These are phyloP conservation scores for Turritopsis rubra DNA, from an alignment of 30 jellyfish, hydroid and myxozoan genomes.

Conservation along the genomic window DNA sequence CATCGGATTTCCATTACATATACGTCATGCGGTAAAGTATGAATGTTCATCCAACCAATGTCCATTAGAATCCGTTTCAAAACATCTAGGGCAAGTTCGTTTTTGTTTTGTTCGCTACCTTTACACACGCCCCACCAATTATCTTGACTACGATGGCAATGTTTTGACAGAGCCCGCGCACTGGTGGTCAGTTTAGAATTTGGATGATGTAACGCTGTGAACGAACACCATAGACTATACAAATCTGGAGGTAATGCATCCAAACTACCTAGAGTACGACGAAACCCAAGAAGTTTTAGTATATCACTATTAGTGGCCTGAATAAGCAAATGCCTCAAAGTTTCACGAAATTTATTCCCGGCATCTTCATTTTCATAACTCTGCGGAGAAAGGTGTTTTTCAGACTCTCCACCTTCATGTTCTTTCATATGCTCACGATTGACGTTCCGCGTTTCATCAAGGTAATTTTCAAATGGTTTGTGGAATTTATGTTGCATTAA, in stretches of 20 bases:
- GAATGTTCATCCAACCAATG: slow-evolving; percentile 75
- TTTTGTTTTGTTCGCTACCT: slow-evolving; percentile 58
- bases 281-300: slow-evolving; percentile 50
- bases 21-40: slow-evolving; percentile 60
- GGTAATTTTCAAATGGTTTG: no score
- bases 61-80: slow-evolving; percentile 35
- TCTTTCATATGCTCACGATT: background rate
- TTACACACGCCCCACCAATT: slow-evolving; percentile 82
- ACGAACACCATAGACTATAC: slow-evolving; percentile 37
- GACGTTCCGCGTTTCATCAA: background rate
- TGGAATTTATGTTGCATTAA: background rate
- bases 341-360: background rate
- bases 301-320: slow-evolving; percentile 38
- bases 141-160: slow-evolving; percentile 54
- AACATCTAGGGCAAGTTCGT: slow-evolving; percentile 40
- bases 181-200: slow-evolving; percentile 64
- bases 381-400: background rate
- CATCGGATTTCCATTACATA: slow-evolving; percentile 65
- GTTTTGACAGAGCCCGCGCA: slow-evolving; percentile 88
- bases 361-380: background rate
- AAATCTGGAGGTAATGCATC: slow-evolving; percentile 49
- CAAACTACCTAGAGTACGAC: slow-evolving; percentile 62
- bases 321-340: slow-evolving; percentile 18
- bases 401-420: background rate
- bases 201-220: slow-evolving; percentile 17